Percentiles rank a stretch among this genome's conserved stretches.
These are phyloP conservation scores for Lagenorhynchus albirostris DNA, from an alignment of 2,113 vertebrate species.

Conservation along the genomic window DNA sequence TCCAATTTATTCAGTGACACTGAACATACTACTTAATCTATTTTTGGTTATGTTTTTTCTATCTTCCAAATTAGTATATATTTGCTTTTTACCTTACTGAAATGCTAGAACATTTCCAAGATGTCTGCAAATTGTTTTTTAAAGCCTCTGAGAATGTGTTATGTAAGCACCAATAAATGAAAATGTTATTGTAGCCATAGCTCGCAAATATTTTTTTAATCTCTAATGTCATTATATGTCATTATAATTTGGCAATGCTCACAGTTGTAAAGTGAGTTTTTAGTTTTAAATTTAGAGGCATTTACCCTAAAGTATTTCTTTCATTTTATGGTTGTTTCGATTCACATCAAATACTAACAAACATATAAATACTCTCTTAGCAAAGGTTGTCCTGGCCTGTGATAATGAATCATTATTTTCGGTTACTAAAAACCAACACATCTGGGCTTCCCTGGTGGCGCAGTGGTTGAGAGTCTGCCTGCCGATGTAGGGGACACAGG, in stretches of 20 bases:
- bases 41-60: neutral
- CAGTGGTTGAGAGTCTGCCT: too few relatives aligned
- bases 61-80: neutral
- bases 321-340: slow-evolving; percentile 19
- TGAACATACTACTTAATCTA: neutral
- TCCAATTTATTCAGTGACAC: neutral
- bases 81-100: neutral
- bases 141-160: slow-evolving; percentile 4
- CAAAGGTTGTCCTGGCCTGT: neutral
- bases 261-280: slow-evolving; percentile 6
- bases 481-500: too few relatives aligned
- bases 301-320: slow-evolving; percentile 24
- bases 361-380: neutral
- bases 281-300: slow-evolving; percentile 6
- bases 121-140: slow-evolving; percentile 20
- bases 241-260: neutral
- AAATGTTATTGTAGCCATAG: neutral
- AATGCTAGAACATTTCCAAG: neutral
- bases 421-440: slow-evolving; percentile 37
- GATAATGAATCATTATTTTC: neutral
- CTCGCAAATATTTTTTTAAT: slow-evolving; percentile 22
- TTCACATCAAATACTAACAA: neutral
- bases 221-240: neutral
- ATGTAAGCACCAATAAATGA: slow-evolving; percentile 4
- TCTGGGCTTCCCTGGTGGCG: neutral